These are phyloP conservation scores for Ivindomyrus marchei DNA, from an alignment of 2,113 vertebrate species.

Conservation along the genomic window DNA sequence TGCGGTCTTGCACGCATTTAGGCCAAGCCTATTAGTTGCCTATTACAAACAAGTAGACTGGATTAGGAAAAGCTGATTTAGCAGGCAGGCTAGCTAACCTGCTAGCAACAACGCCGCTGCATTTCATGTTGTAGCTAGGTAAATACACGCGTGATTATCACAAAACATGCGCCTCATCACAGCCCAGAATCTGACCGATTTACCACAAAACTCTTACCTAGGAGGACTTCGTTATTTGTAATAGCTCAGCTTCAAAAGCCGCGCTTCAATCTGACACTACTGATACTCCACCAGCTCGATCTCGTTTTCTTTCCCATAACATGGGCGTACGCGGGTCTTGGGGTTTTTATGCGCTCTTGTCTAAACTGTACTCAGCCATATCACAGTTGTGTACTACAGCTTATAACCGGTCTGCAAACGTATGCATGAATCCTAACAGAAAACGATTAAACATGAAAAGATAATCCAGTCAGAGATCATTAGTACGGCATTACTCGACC, in stretches of 20 bases:
- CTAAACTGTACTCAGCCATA: not conserved
- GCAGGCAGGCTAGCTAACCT: not conserved
- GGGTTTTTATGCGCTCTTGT: not conserved
- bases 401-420: not conserved
- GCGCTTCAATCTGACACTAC: conserved; percentile 34
- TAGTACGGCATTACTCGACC: not conserved
- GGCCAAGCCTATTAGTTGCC: not conserved
- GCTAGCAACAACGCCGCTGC: not conserved
- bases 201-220: not conserved
- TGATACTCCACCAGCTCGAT: conserved; percentile 45
- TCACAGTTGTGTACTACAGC: not conserved
- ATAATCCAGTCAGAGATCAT: not conserved
- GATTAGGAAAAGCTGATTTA: not conserved
- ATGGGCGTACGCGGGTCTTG: conserved; percentile 23
- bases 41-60: not conserved
- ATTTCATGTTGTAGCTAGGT: not conserved
- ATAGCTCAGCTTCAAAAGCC: conserved; percentile 23
- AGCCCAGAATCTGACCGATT: not conserved
- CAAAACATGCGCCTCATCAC: not conserved
- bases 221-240: conserved; percentile 26
- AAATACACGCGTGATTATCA: not conserved
- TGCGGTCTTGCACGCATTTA: not conserved
- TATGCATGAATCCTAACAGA: not conserved
- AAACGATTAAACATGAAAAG: not conserved
- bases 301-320: conserved; percentile 55